phyloP scores from a whole-genome alignment of 2,797 vertebrate species.

The Cuculus canorus region DNA sequence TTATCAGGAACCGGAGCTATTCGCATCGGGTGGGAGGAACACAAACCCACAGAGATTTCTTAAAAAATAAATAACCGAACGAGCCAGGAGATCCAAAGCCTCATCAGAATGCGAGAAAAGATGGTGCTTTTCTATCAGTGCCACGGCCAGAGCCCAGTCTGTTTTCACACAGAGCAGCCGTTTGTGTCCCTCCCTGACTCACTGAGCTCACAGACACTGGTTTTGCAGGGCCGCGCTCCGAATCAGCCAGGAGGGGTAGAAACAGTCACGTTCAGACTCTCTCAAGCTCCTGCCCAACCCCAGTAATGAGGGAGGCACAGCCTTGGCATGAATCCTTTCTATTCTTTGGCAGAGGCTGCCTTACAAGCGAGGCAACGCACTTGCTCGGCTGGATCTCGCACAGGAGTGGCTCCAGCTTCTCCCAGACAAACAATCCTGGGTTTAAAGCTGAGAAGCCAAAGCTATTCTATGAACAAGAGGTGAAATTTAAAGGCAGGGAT shows the following conservation, averaged over 20 bases:
- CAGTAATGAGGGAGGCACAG: background rate
- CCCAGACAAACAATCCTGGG: background rate
- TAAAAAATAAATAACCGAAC: background rate
- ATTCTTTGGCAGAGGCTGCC: background rate
- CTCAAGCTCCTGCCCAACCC: constrained; percentile 24
- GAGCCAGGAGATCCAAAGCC: background rate
- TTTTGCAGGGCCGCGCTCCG: accelerated
- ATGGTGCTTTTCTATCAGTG: background rate
- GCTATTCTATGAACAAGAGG: background rate
- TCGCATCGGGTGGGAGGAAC: background rate
- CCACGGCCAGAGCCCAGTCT: background rate
- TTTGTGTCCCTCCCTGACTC: background rate
- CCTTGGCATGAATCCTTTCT: constrained; percentile 4
- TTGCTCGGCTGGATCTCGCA: background rate
- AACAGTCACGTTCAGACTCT: background rate
- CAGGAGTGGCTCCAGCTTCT: background rate
- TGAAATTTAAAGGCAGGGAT: background rate
- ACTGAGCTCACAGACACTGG: background rate
- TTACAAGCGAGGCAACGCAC: background rate
- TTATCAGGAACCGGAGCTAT: background rate
- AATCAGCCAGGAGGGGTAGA: background rate
- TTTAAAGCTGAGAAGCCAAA: accelerated
- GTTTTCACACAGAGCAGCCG: background rate
- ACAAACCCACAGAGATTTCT: background rate
- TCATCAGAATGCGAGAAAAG: background rate